These are phyloP conservation scores for Phenganax stokvisi DNA, from an alignment of 92 coral and sea anemone genomes.

Conservation along the genomic window DNA sequence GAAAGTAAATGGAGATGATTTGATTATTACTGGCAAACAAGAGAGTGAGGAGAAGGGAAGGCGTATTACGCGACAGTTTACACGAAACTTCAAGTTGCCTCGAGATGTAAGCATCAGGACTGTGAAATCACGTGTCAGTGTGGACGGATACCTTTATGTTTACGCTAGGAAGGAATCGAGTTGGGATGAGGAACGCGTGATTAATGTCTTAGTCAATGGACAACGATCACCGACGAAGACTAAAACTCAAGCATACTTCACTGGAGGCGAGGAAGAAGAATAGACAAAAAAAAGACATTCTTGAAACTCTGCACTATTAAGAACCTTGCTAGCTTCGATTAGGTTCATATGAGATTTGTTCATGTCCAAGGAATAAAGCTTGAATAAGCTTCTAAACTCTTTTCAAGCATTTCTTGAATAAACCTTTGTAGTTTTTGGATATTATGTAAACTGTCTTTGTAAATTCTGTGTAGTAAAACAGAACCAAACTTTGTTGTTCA, in stretches of 20 bases:
- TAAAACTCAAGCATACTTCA: constrained; percentile 3
- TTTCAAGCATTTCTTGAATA: too few relatives aligned
- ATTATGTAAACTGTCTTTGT: too few relatives aligned
- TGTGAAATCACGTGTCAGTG: constrained; percentile 66
- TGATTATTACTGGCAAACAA: constrained; percentile 56
- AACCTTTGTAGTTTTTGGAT: too few relatives aligned
- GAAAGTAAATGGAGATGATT: constrained; percentile 34
- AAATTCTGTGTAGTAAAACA: too few relatives aligned
- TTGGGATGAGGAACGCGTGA: constrained; percentile 31
- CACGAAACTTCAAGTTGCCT: constrained; percentile 87
- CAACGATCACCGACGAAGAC: constrained; percentile 23
- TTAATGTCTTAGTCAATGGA: constrained; percentile 31
- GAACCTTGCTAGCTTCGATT: too few relatives aligned
- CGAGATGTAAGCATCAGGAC: constrained; percentile 76
- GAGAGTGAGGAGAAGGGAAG: constrained; percentile 74
- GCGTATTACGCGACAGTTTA: constrained; percentile 67
- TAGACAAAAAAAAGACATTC: neutral
- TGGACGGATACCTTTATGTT: constrained; percentile 73
- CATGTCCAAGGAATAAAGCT: too few relatives aligned
- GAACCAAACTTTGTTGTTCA: too few relatives aligned
- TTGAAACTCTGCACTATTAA: neutral
- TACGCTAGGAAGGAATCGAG: constrained; percentile 63
- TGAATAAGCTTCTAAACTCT: too few relatives aligned
- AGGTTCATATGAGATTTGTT: too few relatives aligned
- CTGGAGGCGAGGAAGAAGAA: constrained; percentile 29